Evolutionary conservation across 2,888 invertebrate genomes (phyloP), one percentile per base, ranked within the genome.

Genomic region (Endomychus coccineus): DNA sequence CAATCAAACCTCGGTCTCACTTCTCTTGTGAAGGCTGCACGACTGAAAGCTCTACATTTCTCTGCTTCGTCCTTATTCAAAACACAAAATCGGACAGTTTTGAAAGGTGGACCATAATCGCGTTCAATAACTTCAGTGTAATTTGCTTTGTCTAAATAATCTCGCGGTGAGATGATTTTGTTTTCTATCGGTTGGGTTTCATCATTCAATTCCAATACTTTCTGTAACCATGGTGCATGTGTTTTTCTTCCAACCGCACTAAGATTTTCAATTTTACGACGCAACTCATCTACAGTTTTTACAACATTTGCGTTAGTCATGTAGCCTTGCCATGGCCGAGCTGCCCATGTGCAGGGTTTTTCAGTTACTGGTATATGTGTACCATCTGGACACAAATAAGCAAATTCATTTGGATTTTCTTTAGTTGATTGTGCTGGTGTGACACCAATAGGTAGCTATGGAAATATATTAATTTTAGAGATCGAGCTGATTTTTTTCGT

Each of bases 311-410:
- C 74, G 54, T 83, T 83, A 4, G 78, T 78, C 57, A 84, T 68
- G 49, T 82, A 73, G 7, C 83, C 83, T 55, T 79, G 84, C 84
- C 88, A 88, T n/a, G 88, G 88, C 39, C 87, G 71, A 1, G 83
- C 83, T 0, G 87, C 87, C 88, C 88, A 89, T 1, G 80, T 75
- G 55, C 88, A 89, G 1, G 78, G 71, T 9, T 66, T 69, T 24
- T 75, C 73, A 16, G 73, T 78, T 7, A 86, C 69, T 1, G 82
- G 74, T 0, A 75, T 73, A 51, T 78, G 79, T 4, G 73, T 75
- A 2, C 85, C 88, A 56, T 88, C 87, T 3, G 79, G 82, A 55
- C 88, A 89, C 23, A 89, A 72, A 56, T 86, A 85, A 29, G 80
- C 76, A 59, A 73, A 87, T 16, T 83, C 74, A 4, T 71, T 72